phyloP scores from a whole-genome alignment of 2,113 vertebrate species.

The Poeciliopsis retropinna region DNA sequence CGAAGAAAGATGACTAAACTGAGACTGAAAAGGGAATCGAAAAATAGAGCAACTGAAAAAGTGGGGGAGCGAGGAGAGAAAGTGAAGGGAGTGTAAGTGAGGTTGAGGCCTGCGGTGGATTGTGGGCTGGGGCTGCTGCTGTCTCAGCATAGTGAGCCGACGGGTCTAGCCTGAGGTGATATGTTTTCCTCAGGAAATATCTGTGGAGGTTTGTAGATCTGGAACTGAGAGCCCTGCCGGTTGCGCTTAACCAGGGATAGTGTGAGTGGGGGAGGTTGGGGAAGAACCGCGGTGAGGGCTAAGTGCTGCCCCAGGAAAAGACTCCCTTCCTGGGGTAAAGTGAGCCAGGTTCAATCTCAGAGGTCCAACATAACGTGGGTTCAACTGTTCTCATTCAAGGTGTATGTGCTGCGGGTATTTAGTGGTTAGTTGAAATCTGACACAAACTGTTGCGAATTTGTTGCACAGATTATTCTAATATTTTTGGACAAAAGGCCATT shows the following conservation, averaged over 20 bases:
- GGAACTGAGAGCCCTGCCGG: conserved; percentile 61
- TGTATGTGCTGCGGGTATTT: conserved; percentile 17
- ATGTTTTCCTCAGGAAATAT: conserved; percentile 84
- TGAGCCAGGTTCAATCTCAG: conserved; percentile 11
- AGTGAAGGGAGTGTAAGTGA: conserved; percentile 51
- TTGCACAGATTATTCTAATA: conserved; percentile 16
- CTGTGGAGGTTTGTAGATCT: conserved; percentile 72
- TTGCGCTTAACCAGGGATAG: conserved; percentile 38
- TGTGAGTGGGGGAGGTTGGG: conserved; percentile 9
- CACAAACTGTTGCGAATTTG: background rate
- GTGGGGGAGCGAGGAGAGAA: conserved; percentile 28
- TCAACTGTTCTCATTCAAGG: conserved; percentile 33
- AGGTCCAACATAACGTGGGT: conserved; percentile 23
- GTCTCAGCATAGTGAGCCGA: conserved; percentile 71
- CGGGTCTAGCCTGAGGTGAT: conserved; percentile 72
- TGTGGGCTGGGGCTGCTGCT: conserved; percentile 74
- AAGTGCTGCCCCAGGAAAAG: conserved; percentile 53
- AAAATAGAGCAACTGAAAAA: conserved; percentile 14
- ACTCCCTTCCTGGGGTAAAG: conserved; percentile 52
- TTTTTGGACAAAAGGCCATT: conserved; percentile 15
- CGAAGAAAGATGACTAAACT: conserved; percentile 20
- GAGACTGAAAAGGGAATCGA: background rate
- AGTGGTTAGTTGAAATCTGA: conserved; percentile 21
- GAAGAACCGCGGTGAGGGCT: conserved; percentile 15
- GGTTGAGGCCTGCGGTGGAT: conserved; percentile 73